These are phyloP conservation scores for Oncorhynchus masou DNA, from an alignment of 2,113 vertebrate genomes.

Conservation along the genomic window DNA sequence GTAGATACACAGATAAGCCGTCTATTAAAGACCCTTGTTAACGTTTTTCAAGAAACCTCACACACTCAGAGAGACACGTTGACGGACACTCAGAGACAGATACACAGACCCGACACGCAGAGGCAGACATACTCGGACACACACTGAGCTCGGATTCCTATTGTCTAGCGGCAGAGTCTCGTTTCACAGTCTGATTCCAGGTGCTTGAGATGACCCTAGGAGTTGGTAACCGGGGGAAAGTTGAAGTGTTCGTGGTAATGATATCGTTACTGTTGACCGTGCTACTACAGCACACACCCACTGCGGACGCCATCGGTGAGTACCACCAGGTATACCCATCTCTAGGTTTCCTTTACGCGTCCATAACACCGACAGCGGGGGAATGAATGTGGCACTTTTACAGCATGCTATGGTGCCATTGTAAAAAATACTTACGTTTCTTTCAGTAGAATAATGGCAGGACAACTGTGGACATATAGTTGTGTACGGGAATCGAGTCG, in stretches of 20 bases:
- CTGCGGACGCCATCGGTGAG: conserved; percentile 59
- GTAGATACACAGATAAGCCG: conserved; percentile 16
- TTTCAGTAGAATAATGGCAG: too few relatives aligned
- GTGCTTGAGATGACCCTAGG: too few relatives aligned
- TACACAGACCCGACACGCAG: too few relatives aligned
- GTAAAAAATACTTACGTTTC: too few relatives aligned
- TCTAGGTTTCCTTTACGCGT: too few relatives aligned
- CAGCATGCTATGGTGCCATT: too few relatives aligned
- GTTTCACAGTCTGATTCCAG: too few relatives aligned
- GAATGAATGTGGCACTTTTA: too few relatives aligned
- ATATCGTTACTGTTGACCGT: conserved; percentile 40
- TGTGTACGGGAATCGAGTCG: too few relatives aligned
- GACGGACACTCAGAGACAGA: not conserved
- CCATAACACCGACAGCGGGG: too few relatives aligned
- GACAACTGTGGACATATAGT: too few relatives aligned
- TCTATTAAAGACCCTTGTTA: conserved; percentile 12
- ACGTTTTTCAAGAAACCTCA: not conserved
- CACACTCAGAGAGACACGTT: not conserved
- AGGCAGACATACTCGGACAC: not conserved
- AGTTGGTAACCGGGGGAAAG: not conserved
- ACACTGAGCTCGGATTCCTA: not conserved
- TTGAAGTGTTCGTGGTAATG: conserved; percentile 25
- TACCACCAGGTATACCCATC: not conserved
- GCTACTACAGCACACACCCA: conserved; percentile 41
- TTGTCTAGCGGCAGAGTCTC: too few relatives aligned